Evolutionary conservation across 2,113 vertebrate species (phyloP), one percentile per base, ranked within the genome.

Genomic region (Trichechus manatus): DNA sequence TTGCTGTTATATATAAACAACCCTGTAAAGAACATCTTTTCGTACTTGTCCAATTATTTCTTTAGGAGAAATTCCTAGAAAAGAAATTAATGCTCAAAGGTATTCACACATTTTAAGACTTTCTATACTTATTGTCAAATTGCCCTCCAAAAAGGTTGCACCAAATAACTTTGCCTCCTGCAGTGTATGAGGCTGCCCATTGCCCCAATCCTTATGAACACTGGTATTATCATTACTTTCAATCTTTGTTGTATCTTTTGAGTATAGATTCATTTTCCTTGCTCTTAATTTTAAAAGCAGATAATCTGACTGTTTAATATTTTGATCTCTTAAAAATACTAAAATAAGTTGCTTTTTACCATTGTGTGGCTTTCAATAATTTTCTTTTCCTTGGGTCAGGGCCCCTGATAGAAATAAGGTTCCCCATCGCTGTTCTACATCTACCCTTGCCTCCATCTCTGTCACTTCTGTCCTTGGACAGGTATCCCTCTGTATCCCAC

Each of bases 81-180:
- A 61, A 56, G 59, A 50, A 90, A 93, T 74, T 61, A 93, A 72
- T 33, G 50, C 10, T 4, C 36, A 74, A 91, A 91, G 44, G n/a
- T n/a, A 94, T 87, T 96, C 80, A 86, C 66, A 66, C 47, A 86
- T 63, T 97, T 89, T 95, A 77, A 89, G 79, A 44, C n/a, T 92
- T 91, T 91, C 91, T 84, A 17, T 50, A 56, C 19, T 39, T 53
- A 50, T 80, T 64, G 2, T 53, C 78, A 91, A 87, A 95, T 61
- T 84, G 47, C 31, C 63, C 64, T 85, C 66, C 47, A 85, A 89
- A 94, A 94, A 81, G 25, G 8, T 68, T 66, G n/a, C 70, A 87
- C 42, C 80, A 78, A 61, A 63, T 61, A 80, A 82, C 20, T 96
- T n/a, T 82, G 33, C 42, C 23, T 91, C 79, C 17, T n/a, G 31